Conservation (phyloP, 1,140 invertebrate species). For the Lysiphlebus fabarum region DNA sequence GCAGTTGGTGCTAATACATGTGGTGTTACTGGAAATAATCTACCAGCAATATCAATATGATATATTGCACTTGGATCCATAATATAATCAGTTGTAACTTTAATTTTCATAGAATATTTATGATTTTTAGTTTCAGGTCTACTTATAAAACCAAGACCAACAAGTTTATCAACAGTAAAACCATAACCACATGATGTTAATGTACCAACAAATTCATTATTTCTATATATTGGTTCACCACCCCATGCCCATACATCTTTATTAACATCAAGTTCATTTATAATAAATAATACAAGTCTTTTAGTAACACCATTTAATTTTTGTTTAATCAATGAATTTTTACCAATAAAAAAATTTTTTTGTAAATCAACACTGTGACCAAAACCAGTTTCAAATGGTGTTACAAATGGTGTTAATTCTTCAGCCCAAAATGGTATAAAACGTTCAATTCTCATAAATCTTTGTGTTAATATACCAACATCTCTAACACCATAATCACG, state of each 20-base stretch:
- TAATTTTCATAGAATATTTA: conserved; percentile 13
- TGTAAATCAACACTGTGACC: conserved; percentile 71
- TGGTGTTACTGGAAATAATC: conserved; percentile 61
- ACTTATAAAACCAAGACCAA: conserved; percentile 66
- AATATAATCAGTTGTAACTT: conserved; percentile 65
- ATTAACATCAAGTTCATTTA: conserved; percentile 72
- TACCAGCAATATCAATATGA: conserved; percentile 68
- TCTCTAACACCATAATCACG: conserved; percentile 69
- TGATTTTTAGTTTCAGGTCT: conserved; percentile 30
- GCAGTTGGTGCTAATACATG: conserved; percentile 59
- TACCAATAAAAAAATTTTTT: conserved; percentile 72
- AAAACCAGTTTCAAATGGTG: conserved; percentile 75
- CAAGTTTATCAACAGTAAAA: conserved; percentile 61
- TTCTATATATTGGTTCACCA: conserved; percentile 73
- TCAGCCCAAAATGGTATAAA: conserved; percentile 65
- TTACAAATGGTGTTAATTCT: conserved; percentile 71
- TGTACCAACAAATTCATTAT: conserved; percentile 68
- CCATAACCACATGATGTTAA: conserved; percentile 75
- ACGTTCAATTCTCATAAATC: conserved; percentile 67
- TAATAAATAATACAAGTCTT: conserved; percentile 68
- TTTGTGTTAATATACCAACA: conserved; percentile 72
- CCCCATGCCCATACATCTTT: conserved; percentile 79
- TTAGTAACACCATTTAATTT: conserved; percentile 67
- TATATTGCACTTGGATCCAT: conserved; percentile 60
- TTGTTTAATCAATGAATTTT: conserved; percentile 68